Base-by-base conservation (phyloP, 2,113 vertebrate genomes). In the Pholis gunnellus region DNA sequence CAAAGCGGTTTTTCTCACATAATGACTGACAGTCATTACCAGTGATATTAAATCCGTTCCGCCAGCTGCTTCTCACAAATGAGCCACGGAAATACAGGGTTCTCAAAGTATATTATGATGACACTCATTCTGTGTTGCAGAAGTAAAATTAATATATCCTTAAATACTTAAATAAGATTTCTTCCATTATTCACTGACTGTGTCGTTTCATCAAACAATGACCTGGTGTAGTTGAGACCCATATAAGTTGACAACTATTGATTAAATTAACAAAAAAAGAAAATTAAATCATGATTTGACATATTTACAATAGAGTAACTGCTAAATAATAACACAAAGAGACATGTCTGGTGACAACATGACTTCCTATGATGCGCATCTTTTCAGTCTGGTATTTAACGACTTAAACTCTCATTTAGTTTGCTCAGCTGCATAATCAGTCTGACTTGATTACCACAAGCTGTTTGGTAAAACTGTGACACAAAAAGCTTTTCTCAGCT, bases 1-100 rank as follows among this genome's bases (percentile, higher is more conserved):
- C 92, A 93, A 93, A 91, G 85, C 81, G 81, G 86, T 93, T 87
- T 84, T 91, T 77, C 88, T 84, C 63, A 78, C 70, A 63, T 81
- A 90, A 84, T 48, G 78, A 90, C 76, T 88, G 91, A 86, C 75
- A 85, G 40, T 57, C 82, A 87, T 88, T 88, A 85, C 48, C 60
- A 77, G 77, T 72, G 61, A 75, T 34, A 70, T 91, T 79, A 75
- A 73, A 84, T 83, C 79, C 56, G 38, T 73, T 80, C 74, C 22
- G 50, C 67, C 48, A 70, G 70, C 73, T 87, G 76, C 81, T 83
- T 86, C 72, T 84, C 38, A 29, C 59, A 27, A 82, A 71, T 72
- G 72, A 75, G 29, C 27, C n/a, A 25, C 1, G 22, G 42, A 74
- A 65, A 78, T 48, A 60, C 72, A 31, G 29, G 13, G 50, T 64